These are phyloP conservation scores for Ormyrus pomaceus DNA, from an alignment of 2,888 invertebrate genomes.

Conservation along the genomic window DNA sequence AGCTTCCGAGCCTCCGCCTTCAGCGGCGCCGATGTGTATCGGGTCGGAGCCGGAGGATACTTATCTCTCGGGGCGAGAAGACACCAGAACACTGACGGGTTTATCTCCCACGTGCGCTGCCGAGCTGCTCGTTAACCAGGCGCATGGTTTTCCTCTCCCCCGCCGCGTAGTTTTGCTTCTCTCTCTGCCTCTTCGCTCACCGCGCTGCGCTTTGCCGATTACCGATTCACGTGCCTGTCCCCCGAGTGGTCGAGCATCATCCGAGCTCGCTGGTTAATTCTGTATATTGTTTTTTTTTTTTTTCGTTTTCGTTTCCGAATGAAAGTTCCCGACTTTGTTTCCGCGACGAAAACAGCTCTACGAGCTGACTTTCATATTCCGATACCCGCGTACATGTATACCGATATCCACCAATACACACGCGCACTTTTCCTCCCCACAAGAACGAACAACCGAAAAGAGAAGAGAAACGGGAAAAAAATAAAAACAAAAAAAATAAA, in stretches of 20 bases:
- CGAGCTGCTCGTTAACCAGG: constrained; percentile 21
- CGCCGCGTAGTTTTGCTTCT: neutral
- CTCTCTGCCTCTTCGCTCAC: neutral
- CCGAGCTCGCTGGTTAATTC: neutral
- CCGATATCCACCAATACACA: constrained; percentile 16
- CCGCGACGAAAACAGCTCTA: too few species aligned
- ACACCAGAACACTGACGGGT: constrained; percentile 2
- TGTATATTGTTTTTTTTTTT: neutral
- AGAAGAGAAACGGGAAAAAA: too few species aligned
- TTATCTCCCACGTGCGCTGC: constrained; percentile 45
- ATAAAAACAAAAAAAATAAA: too few species aligned
- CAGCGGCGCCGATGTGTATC: neutral
- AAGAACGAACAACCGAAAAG: too few species aligned
- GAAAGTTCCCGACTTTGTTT: too few species aligned
- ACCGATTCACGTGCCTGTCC: too few species aligned
- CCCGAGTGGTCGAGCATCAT: too few species aligned
- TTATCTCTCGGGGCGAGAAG: neutral
- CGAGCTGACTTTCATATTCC: neutral
- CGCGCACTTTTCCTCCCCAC: constrained; percentile 2
- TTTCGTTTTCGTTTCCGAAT: neutral
- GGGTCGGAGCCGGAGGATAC: neutral
- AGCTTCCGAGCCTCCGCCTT: constrained; percentile 38
- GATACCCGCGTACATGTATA: neutral
- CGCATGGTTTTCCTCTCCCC: constrained; percentile 35
- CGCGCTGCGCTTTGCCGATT: neutral